Percentiles rank a stretch among this genome's conserved stretches.
These are phyloP conservation scores for Gonioctena quinquepunctata DNA, from an alignment of 1,140 invertebrate species.

Conservation along the genomic window DNA sequence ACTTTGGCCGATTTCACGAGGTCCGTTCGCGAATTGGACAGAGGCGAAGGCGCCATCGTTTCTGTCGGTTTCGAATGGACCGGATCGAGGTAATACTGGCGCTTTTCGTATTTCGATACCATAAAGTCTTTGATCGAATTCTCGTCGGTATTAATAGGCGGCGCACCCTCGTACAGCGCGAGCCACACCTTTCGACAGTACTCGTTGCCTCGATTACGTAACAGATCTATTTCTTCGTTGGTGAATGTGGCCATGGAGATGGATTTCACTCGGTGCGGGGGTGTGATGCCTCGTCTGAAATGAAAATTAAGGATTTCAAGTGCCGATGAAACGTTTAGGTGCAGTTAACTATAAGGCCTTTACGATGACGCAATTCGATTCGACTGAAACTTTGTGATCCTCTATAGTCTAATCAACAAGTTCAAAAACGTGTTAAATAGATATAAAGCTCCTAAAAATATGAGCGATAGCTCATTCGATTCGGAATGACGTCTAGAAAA, in stretches of 20 bases:
- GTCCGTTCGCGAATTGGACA: constrained; percentile 4
- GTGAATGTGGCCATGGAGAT: constrained; percentile 99
- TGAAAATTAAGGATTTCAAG: constrained; percentile 52
- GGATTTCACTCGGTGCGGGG: constrained; percentile 96
- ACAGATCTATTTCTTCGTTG: constrained; percentile 91
- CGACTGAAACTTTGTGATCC: too few species aligned
- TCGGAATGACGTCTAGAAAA: too few species aligned
- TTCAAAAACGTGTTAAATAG: too few species aligned
- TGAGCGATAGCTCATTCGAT: too few species aligned
- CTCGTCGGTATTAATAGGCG: constrained; percentile 74
- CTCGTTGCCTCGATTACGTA: constrained; percentile 91
- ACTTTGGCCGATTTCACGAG: constrained; percentile 1
- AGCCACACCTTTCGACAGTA: constrained; percentile 90
- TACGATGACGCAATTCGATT: too few species aligned
- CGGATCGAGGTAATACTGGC: constrained; percentile 74
- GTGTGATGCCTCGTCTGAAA: constrained; percentile 91
- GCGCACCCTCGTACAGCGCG: constrained; percentile 71
- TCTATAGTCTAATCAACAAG: too few species aligned
- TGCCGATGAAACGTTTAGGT: too few species aligned
- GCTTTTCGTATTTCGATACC: constrained; percentile 92
- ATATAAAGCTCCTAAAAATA: too few species aligned
- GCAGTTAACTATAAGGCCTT: too few species aligned
- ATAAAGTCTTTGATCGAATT: constrained; percentile 89
- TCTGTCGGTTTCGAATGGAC: constrained; percentile 39
- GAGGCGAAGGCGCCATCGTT: background rate